A percentile compares a stretch with the other conserved stretches of the same genome.
phyloP scores from a whole-genome alignment of 2,113 vertebrate genomes.

The Malurus melanocephalus region DNA sequence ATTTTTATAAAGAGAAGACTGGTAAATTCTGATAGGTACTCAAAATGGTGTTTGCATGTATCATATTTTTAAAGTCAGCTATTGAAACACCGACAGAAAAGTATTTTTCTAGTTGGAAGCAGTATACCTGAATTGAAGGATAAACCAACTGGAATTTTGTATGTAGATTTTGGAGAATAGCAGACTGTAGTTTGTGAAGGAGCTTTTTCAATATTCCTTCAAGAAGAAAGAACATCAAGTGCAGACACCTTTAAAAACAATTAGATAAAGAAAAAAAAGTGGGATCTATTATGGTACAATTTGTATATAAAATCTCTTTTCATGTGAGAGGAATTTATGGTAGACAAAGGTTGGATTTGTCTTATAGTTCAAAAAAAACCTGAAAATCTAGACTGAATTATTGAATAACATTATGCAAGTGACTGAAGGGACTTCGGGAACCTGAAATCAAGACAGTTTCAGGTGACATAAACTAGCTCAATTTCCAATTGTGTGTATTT shows the following conservation, averaged over 20 bases:
- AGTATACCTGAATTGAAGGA: neutral
- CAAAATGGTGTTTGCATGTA: neutral
- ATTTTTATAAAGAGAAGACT: conserved; percentile 17
- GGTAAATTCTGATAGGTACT: conserved; percentile 12
- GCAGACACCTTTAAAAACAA: neutral
- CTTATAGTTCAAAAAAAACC: neutral
- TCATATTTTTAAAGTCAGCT: conserved; percentile 2
- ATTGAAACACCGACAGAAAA: neutral
- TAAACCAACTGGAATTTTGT: neutral
- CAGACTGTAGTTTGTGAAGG: neutral
- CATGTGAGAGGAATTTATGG: neutral
- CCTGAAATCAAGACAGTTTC: neutral
- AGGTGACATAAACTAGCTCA: neutral
- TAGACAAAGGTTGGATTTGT: neutral
- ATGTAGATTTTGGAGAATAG: neutral
- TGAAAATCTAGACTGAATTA: neutral
- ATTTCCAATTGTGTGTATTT: neutral
- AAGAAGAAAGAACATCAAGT: neutral
- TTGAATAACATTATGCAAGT: neutral
- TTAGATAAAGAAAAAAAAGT: neutral
- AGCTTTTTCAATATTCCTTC: neutral
- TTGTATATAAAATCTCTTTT: conserved; percentile 12
- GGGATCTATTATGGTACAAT: neutral
- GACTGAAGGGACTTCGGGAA: neutral
- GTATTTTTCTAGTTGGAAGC: conserved; percentile 12